Evolutionary conservation across 2,113 vertebrate species (phyloP).

Genomic region (Xiphophorus couchianus): DNA sequence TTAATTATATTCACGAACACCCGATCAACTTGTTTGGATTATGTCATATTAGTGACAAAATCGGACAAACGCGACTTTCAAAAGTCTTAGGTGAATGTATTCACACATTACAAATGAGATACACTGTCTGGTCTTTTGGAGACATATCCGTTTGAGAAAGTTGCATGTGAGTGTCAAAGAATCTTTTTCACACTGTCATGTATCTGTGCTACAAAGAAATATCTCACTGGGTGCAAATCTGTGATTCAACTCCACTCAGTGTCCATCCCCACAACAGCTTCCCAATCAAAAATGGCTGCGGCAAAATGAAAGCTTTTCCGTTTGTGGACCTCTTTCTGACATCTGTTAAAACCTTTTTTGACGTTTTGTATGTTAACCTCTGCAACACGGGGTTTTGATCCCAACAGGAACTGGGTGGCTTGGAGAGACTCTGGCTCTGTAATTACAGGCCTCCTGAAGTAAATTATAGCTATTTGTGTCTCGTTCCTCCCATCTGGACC

Average conservation of each 20-base stretch:
- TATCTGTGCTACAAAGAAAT: neutral
- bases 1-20: constrained; percentile 64
- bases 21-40: constrained; percentile 52
- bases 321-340: constrained; percentile 64
- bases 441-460: constrained; percentile 88
- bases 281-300: constrained; percentile 59
- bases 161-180: constrained; percentile 14
- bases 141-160: constrained; percentile 5
- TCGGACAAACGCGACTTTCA: neutral
- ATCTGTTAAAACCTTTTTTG: constrained; percentile 80
- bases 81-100: neutral
- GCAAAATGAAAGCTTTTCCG: constrained; percentile 64
- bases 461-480: constrained; percentile 91
- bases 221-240: neutral
- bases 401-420: constrained; percentile 84
- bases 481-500: constrained; percentile 89
- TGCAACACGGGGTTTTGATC: constrained; percentile 77
- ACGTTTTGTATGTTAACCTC: constrained; percentile 78
- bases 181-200: constrained; percentile 10
- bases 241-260: neutral
- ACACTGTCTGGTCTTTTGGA: neutral
- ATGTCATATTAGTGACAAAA: constrained; percentile 26
- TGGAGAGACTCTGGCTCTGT: constrained; percentile 83
- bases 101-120: constrained; percentile 13
- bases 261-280: constrained; percentile 42